Percentiles rank a stretch among this genome's conserved stretches.
Evolutionary conservation across 2,888 invertebrate species (phyloP).

Genomic region (Rhopalosiphum nymphaeae): DNA sequence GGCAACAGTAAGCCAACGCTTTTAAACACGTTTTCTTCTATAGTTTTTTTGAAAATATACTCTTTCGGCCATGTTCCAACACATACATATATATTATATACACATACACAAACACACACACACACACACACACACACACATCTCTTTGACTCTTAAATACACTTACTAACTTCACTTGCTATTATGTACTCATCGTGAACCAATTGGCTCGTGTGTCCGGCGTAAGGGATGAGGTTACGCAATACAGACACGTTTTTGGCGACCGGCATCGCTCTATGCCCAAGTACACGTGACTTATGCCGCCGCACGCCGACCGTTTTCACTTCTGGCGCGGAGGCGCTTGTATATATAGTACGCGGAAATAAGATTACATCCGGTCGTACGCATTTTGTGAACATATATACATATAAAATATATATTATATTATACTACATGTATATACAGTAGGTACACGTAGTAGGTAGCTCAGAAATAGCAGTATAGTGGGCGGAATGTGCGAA

Average conservation of each 20-base stretch:
- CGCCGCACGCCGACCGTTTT: neutral
- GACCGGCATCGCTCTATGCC: neutral
- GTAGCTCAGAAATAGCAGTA: neutral
- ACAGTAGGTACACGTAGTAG: neutral
- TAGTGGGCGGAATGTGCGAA: neutral
- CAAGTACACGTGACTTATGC: neutral
- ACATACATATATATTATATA: neutral
- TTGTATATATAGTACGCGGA: neutral
- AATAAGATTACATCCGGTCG: conserved; percentile 17
- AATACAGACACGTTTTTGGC: neutral
- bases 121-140: no score
- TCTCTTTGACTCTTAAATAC: neutral
- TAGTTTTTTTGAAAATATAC: neutral
- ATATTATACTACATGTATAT: neutral
- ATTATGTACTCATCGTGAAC: neutral
- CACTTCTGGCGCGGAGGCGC: neutral
- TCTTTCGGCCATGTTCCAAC: neutral
- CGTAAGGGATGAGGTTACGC: neutral
- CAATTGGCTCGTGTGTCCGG: neutral
- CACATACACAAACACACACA: no score
- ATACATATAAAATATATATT: neutral
- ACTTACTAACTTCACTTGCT: neutral
- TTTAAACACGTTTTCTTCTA: neutral
- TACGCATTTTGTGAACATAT: neutral
- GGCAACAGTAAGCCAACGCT: neutral